phyloP scores from a whole-genome alignment of 2,888 invertebrate species.

The Leptinotarsa juncta region DNA sequence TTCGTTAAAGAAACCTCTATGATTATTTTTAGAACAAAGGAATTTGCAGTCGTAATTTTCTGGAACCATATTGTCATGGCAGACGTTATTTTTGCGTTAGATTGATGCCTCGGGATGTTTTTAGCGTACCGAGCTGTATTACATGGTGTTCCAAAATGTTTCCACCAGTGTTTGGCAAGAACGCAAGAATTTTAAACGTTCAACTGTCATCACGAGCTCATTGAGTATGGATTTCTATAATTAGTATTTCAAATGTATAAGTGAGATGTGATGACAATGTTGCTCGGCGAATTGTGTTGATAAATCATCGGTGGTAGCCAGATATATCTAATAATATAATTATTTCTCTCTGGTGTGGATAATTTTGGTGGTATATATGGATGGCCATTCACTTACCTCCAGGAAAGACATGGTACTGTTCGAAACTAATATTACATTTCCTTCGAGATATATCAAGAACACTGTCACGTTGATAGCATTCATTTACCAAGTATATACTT shows the following conservation, averaged over 20 bases:
- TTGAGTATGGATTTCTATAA: slow-evolving; percentile 39
- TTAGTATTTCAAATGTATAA: slow-evolving; percentile 34
- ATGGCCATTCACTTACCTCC: too few species aligned
- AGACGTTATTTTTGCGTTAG: background rate
- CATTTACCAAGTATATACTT: too few species aligned
- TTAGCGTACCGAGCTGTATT: slow-evolving; percentile 34
- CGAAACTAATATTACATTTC: too few species aligned
- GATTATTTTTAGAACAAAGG: slow-evolving; percentile 10
- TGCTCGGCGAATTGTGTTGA: slow-evolving; percentile 9
- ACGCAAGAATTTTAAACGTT: slow-evolving; percentile 44
- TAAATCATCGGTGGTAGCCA: slow-evolving; percentile 13
- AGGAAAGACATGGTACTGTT: too few species aligned
- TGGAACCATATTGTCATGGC: slow-evolving; percentile 3
- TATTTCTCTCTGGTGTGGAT: too few species aligned
- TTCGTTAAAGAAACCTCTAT: background rate
- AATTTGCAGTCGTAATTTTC: background rate
- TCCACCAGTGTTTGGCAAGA: slow-evolving; percentile 42
- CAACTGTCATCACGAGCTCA: slow-evolving; percentile 38
- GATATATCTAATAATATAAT: background rate
- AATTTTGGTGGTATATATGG: too few species aligned
- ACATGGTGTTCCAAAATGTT: slow-evolving; percentile 42
- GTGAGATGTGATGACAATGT: slow-evolving; percentile 27
- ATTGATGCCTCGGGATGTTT: slow-evolving; percentile 29
- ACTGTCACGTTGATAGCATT: too few species aligned
- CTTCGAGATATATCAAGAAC: too few species aligned